phyloP scores from a whole-genome alignment of 2,888 invertebrate genomes.

The Drosophila mimica region DNA sequence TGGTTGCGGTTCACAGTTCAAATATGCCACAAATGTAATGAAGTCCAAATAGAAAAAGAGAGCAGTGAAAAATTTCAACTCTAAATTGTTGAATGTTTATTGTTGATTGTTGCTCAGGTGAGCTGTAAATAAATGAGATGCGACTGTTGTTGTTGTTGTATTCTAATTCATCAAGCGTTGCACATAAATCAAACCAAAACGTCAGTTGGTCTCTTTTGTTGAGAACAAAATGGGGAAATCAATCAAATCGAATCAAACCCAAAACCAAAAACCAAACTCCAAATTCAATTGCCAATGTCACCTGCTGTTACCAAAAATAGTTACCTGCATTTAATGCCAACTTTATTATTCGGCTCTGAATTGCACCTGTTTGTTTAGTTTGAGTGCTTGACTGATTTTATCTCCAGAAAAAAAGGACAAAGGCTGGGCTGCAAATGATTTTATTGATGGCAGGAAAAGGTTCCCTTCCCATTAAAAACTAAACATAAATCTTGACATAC shows the following conservation, averaged over 20 bases:
- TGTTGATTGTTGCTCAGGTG: constrained; percentile 27
- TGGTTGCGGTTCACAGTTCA: constrained; percentile 17
- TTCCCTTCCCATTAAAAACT: constrained; percentile 50
- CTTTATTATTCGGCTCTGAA: constrained; percentile 29
- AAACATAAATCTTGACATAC: constrained; percentile 57
- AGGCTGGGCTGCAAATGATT: constrained; percentile 47
- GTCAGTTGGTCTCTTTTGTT: constrained; percentile 43
- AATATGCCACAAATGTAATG: constrained; percentile 55
- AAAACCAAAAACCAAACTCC: neutral
- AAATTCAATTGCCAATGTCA: constrained; percentile 40
- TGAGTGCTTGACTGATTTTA: constrained; percentile 38
- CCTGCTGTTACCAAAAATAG: constrained; percentile 47
- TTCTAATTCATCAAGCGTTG: constrained; percentile 62
- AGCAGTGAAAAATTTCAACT: constrained; percentile 35
- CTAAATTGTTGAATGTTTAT: constrained; percentile 39
- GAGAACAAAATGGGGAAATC: constrained; percentile 22
- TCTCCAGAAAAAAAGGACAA: constrained; percentile 49
- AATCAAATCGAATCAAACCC: constrained; percentile 26
- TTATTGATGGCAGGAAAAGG: constrained; percentile 59
- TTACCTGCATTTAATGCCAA: constrained; percentile 41
- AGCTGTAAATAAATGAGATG: constrained; percentile 29
- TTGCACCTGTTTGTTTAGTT: constrained; percentile 47
- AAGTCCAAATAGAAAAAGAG: constrained; percentile 49
- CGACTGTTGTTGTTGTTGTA: constrained; percentile 15
- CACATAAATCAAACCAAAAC: constrained; percentile 67